Evolutionary conservation across 92 coral and sea anemone genomes (phyloP).

Genomic region (Zoanthus sansibaricus): DNA sequence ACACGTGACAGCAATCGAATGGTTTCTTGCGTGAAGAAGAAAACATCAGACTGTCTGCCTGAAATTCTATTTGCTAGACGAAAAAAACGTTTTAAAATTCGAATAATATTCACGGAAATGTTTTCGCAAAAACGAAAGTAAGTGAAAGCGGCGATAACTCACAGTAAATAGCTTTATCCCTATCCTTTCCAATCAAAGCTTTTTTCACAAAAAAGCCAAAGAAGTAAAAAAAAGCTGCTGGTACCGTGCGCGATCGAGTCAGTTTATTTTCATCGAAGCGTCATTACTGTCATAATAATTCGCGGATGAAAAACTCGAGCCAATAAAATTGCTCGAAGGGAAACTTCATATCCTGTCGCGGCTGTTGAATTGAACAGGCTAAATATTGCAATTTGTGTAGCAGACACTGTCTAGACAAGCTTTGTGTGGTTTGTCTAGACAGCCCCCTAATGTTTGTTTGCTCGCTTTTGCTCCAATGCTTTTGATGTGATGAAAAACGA

Average conservation of each 20-base stretch:
- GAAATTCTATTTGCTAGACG: not conserved
- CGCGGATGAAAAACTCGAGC: conserved; percentile 68
- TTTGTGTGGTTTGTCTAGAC: conserved; percentile 74
- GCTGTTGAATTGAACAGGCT: conserved; percentile 70
- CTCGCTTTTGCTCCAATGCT: conserved; percentile 67
- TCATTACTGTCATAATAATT: conserved; percentile 73
- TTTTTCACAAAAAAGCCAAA: conserved; percentile 63
- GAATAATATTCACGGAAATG: not conserved
- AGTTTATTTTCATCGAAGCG: conserved; percentile 69
- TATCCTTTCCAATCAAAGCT: not conserved
- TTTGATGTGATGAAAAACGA: conserved; percentile 58
- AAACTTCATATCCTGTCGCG: conserved; percentile 43
- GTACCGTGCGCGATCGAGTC: conserved; percentile 64
- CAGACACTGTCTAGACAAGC: conserved; percentile 86
- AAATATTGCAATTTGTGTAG: conserved; percentile 68
- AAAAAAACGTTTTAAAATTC: not conserved
- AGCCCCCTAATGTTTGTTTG: conserved; percentile 49
- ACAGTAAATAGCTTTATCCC: not conserved
- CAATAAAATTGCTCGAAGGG: conserved; percentile 54
- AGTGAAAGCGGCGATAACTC: not conserved
- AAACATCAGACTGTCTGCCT: conserved; percentile 18
- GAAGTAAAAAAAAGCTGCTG: conserved; percentile 60
- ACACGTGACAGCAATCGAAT: conserved; percentile 67
- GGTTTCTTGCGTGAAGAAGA: conserved; percentile 41
- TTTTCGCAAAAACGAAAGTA: not conserved